These are phyloP conservation scores for Echinarachnius parma DNA, from an alignment of 53 echinoderm and acorn worm genomes.

Conservation along the genomic window DNA sequence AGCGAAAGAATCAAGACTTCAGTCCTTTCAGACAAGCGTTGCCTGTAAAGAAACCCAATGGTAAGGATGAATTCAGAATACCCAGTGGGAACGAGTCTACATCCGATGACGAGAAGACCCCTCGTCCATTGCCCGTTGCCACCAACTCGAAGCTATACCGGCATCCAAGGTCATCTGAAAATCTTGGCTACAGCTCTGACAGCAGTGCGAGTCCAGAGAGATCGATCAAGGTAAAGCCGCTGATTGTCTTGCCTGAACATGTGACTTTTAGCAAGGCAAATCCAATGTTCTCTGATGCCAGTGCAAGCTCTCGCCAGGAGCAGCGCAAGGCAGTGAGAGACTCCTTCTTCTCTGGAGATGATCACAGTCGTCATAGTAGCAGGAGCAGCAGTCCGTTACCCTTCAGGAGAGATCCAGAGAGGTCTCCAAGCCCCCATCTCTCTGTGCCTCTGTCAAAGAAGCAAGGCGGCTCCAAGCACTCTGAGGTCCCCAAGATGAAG, in stretches of 20 bases:
- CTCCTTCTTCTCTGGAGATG: slow-evolving; percentile 3
- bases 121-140: slow-evolving; percentile 22
- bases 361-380: not conserved
- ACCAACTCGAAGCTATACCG: slow-evolving; percentile 61
- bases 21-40: slow-evolving; percentile 51
- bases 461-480: slow-evolving; percentile 37
- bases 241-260: slow-evolving; percentile 12
- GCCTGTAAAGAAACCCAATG: slow-evolving; percentile 39
- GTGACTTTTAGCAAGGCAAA: not conserved
- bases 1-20: slow-evolving; percentile 57
- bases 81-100: slow-evolving; percentile 39
- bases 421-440: not conserved
- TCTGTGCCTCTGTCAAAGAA: slow-evolving; percentile 9
- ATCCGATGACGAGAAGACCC: slow-evolving; percentile 67
- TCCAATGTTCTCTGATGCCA: not conserved
- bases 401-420: not conserved
- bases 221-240: slow-evolving; percentile 31
- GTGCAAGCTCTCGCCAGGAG: slow-evolving; percentile 14
- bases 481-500: slow-evolving; percentile 10
- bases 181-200: slow-evolving; percentile 89
- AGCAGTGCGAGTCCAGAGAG: slow-evolving; percentile 82
- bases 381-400: not conserved
- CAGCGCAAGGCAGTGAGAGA: slow-evolving; percentile 17
- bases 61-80: slow-evolving; percentile 18
- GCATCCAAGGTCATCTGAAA: slow-evolving; percentile 69